A percentile compares a stretch with the other conserved stretches of the same genome.
These are phyloP conservation scores for Andrena dorsata DNA, from an alignment of 2,888 invertebrate species.

Conservation along the genomic window DNA sequence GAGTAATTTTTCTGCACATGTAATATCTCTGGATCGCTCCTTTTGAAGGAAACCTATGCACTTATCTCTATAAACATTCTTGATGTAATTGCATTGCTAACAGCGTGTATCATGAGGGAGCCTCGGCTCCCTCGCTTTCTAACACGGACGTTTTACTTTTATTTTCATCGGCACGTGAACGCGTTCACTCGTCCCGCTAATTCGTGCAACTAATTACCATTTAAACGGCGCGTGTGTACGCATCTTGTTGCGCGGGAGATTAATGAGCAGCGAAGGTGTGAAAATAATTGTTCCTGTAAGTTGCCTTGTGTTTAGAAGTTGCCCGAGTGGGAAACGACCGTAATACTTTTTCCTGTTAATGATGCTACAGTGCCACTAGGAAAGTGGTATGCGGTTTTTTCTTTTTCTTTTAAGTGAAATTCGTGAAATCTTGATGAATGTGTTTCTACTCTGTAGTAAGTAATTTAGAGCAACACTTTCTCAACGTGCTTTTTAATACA, in stretches of 20 bases:
- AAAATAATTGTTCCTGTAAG: conserved; percentile 2
- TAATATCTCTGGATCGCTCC: not conserved
- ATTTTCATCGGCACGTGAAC: conserved; percentile 43
- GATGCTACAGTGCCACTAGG: conserved; percentile 5
- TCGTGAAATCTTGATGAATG: too few species aligned
- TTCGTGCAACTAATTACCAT: conserved; percentile 35
- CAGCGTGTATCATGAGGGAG: not conserved
- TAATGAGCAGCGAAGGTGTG: conserved; percentile 15
- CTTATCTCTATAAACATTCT: conserved; percentile 8
- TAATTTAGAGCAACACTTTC: too few species aligned
- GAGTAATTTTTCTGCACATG: not conserved
- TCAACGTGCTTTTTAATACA: too few species aligned
- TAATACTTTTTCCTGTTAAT: conserved; percentile 38
- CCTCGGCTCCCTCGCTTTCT: conserved; percentile 34
- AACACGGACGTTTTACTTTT: conserved; percentile 49
- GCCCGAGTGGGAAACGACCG: not conserved
- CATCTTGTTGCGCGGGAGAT: not conserved
- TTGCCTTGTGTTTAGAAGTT: not conserved
- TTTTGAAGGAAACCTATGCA: conserved; percentile 5
- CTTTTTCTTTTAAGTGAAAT: too few species aligned
- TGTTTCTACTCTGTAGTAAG: too few species aligned
- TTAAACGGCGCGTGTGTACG: conserved; percentile 27
- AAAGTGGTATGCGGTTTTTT: too few species aligned
- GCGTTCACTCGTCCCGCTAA: conserved; percentile 31
- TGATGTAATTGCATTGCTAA: conserved; percentile 30